Evolutionary conservation across 2,888 invertebrate genomes (phyloP).

Genomic region (Trachelus iudaicus): DNA sequence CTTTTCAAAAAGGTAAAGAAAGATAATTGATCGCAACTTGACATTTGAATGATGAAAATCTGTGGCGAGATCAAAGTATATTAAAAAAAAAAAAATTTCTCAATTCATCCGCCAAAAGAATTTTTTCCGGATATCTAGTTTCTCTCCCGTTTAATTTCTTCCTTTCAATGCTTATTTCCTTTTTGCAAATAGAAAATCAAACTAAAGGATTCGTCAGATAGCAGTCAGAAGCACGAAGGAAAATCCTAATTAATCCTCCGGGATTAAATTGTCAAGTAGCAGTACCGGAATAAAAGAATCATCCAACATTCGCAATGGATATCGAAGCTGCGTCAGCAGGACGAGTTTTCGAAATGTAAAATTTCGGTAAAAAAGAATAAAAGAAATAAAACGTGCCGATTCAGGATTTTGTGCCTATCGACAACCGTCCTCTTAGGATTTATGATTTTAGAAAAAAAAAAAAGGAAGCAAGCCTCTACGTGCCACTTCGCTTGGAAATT

Average conservation of each 20-base stretch:
- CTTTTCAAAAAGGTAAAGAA: not conserved
- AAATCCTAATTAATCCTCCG: not conserved
- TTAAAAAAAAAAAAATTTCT: not conserved
- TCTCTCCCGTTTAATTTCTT: not conserved
- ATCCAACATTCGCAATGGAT: not conserved
- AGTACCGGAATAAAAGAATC: not conserved
- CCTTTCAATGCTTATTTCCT: not conserved
- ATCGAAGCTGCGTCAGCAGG: not conserved
- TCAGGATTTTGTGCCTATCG: too few species aligned
- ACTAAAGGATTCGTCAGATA: not conserved
- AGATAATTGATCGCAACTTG: not conserved
- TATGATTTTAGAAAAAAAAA: not conserved
- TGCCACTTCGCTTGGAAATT: not conserved
- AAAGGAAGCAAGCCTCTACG: not conserved
- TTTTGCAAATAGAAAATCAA: not conserved
- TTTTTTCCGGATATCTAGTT: not conserved
- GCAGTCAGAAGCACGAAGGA: not conserved
- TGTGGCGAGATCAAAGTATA: not conserved
- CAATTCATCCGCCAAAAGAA: not conserved
- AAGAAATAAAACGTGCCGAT: not conserved
- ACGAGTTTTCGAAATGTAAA: not conserved
- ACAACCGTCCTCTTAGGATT: not conserved
- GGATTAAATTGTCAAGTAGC: not conserved
- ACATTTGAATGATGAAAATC: not conserved
- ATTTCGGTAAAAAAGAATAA: not conserved